A percentile compares a stretch with the other conserved stretches of the same genome.
Evolutionary conservation across 2,113 vertebrate species (phyloP).

Genomic region (Nothoprocta perdicaria): DNA sequence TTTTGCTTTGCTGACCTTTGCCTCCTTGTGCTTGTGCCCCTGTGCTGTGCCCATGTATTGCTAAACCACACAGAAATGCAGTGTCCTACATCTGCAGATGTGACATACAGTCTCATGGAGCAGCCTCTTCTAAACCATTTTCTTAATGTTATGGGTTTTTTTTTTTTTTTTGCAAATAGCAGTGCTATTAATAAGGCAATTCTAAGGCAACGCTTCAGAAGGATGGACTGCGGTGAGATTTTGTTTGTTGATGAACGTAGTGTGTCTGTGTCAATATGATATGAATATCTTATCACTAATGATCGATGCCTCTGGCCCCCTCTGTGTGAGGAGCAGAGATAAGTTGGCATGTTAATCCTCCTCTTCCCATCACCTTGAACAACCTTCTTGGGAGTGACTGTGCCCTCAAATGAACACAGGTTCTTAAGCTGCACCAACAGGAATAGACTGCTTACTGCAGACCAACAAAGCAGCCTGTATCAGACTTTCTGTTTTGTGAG

Average conservation of each 20-base stretch:
- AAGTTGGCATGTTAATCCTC: conserved; percentile 58
- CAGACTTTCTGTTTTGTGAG: not conserved
- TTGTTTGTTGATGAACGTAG: not conserved
- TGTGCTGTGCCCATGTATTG: not conserved
- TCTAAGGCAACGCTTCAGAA: conserved; percentile 18
- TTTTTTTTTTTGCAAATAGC: not conserved
- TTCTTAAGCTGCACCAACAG: not conserved
- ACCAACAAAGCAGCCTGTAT: not conserved
- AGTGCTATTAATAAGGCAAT: not conserved
- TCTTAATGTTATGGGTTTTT: not conserved
- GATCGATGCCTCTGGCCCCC: conserved; percentile 36
- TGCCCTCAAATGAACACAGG: conserved; percentile 9
- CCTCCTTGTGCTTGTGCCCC: not conserved
- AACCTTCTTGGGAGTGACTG: conserved; percentile 40
- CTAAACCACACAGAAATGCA: not conserved
- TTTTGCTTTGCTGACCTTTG: conserved; percentile 16
- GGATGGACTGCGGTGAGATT: not conserved
- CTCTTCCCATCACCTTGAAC: conserved; percentile 54
- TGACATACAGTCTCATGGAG: not conserved
- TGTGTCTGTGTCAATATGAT: conserved; percentile 67
- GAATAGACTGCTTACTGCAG: not conserved
- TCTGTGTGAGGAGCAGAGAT: conserved; percentile 33
- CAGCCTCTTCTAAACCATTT: not conserved
- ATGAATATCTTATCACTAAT: conserved; percentile 23
- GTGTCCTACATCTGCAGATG: not conserved